Conservation (phyloP, 2,113 vertebrate species). For the Tragulus kanchil region DNA sequence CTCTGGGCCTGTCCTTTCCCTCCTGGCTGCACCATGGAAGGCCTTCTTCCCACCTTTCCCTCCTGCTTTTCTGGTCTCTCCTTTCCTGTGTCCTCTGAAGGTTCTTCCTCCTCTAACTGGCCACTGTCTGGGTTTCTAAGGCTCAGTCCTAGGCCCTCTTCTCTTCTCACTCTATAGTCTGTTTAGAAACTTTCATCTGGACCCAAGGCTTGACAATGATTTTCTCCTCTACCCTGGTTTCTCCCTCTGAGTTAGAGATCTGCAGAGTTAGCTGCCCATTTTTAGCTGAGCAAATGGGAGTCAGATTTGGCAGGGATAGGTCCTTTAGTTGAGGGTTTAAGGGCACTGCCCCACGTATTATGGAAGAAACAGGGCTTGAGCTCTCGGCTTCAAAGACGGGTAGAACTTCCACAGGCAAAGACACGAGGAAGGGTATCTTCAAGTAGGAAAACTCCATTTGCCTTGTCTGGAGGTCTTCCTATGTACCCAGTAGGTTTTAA, state of each 20-base stretch:
- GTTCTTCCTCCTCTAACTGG: background rate
- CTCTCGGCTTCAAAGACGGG: background rate
- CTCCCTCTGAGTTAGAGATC: background rate
- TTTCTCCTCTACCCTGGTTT: background rate
- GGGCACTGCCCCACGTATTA: background rate
- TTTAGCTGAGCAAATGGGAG: background rate
- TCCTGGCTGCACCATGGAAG: background rate
- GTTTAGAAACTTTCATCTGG: background rate
- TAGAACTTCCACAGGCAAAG: slow-evolving; percentile 44
- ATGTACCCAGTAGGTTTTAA: background rate
- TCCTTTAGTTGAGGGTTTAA: background rate
- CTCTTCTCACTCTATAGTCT: background rate
- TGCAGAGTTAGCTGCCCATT: background rate
- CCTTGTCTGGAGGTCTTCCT: background rate
- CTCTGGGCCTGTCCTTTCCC: background rate
- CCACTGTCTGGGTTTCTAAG: background rate
- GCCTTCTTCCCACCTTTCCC: background rate
- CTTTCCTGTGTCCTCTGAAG: background rate
- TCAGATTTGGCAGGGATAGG: background rate
- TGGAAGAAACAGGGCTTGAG: background rate
- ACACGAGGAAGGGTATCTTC: background rate
- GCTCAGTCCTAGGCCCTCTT: background rate
- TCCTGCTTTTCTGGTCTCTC: background rate
- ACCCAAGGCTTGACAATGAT: background rate
- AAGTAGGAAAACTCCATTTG: slow-evolving; percentile 22